phyloP scores from a whole-genome alignment of 2,113 vertebrate genomes.

The Triplophysa dalaica region DNA sequence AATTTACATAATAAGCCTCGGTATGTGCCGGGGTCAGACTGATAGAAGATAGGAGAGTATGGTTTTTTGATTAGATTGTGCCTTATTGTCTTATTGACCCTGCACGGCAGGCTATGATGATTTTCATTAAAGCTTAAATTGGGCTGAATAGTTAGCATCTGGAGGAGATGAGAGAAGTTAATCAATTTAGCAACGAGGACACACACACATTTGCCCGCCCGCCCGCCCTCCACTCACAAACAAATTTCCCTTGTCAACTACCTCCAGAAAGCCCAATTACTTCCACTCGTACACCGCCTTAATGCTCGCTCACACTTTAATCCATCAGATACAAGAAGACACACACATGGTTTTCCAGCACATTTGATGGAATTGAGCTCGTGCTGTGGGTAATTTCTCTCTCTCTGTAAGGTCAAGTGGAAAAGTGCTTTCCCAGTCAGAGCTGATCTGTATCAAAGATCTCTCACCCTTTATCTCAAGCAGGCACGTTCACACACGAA shows the following conservation, averaged over 20 bases:
- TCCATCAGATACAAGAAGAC: constrained; percentile 25
- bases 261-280: constrained; percentile 33
- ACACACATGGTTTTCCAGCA: constrained; percentile 47
- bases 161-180: constrained; percentile 49
- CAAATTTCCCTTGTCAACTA: constrained; percentile 15
- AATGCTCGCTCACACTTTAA: background rate
- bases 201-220: background rate
- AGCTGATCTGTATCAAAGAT: constrained; percentile 74
- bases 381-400: constrained; percentile 70
- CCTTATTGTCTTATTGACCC: constrained; percentile 41
- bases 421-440: constrained; percentile 68
- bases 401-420: constrained; percentile 77
- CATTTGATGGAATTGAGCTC: constrained; percentile 69
- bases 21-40: constrained; percentile 7
- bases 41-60: constrained; percentile 21
- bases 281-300: constrained; percentile 8
- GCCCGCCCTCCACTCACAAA: background rate
- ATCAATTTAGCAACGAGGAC: constrained; percentile 36
- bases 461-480: background rate
- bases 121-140: constrained; percentile 46
- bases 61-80: constrained; percentile 47
- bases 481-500: background rate
- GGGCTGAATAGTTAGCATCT: constrained; percentile 45
- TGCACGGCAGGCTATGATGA: constrained; percentile 17
- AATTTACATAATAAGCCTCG: constrained; percentile 36